Evolutionary conservation across 2,113 vertebrate genomes (phyloP), one percentile per base, ranked within the genome.

Genomic region (Asarcornis scutulata): DNA sequence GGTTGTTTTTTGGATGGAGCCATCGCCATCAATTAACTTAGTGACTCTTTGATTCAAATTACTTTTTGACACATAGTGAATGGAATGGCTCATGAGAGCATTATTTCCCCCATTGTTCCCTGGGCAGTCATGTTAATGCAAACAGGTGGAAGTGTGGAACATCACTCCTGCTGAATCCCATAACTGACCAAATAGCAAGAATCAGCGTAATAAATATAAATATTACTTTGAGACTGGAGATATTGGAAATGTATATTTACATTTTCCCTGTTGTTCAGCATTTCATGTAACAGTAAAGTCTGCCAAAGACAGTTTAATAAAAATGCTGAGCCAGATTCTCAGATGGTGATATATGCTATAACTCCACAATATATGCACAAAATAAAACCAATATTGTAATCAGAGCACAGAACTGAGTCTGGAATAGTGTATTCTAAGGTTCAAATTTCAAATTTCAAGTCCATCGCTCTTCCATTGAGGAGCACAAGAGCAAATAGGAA

Each of bases 31-130:
- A 97, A 97, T 98, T 98, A 98, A 98, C 95, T 96, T 96, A 97
- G 95, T 88, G 95, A 97, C 93, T 97, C 93, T 97, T 97, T 97
- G 97, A 97, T 97, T 98, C 97, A 97, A 97, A 98, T 98, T 98
- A 96, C 93, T 98, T 98, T 98, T 97, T 98, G 98, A 98, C 97
- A 97, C 94, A 89, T 83, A 97, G 94, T 96, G 96, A 97, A 96
- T 5, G 63, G 83, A 97, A 97, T 95, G 92, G 81, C 79, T 97
- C 96, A 93, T 40, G 18, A 87, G 95, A 96, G 89, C 95, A 95
- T 97, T 97, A 94, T 97, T 97, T 97, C 96, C 90, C 73, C 80
- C 92, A 91, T 93, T 91, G 92, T 96, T 97, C 97, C 97, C 96
- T 77, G 85, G 97, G 66, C 92, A 97, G 96, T 50, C 86, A 63